A percentile compares a stretch with the other conserved stretches of the same genome.
phyloP scores from a whole-genome alignment of 2,797 vertebrate genomes.

The Squalus acanthias region DNA sequence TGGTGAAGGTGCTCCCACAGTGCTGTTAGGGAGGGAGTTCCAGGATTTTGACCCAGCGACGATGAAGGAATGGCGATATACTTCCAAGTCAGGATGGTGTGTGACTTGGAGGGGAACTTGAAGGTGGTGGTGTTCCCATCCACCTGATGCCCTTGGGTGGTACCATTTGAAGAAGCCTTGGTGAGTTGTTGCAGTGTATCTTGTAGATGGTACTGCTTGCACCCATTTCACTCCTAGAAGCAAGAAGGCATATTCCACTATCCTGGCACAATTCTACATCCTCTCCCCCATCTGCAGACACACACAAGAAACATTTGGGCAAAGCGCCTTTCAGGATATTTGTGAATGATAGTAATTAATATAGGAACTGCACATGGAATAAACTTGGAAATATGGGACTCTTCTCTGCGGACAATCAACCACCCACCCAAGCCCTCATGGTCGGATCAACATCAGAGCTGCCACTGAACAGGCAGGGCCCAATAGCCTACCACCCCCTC shows the following conservation, averaged over 20 bases:
- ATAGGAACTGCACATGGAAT: neutral
- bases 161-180: neutral
- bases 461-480: neutral
- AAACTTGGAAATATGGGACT: neutral
- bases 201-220: neutral
- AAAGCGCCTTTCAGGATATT: neutral
- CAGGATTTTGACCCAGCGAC: neutral
- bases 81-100: neutral
- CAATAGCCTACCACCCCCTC: neutral
- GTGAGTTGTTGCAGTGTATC: neutral
- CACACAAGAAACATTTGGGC: neutral
- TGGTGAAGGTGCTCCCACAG: neutral
- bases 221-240: neutral
- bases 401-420: neutral
- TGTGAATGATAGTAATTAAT: neutral
- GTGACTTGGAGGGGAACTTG: neutral
- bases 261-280: neutral
- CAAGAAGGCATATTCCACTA: neutral
- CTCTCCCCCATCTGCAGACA: neutral
- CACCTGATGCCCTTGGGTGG: neutral
- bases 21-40: neutral
- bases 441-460: neutral
- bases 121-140: neutral
- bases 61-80: too few relatives aligned
- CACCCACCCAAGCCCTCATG: neutral